A percentile compares a stretch with the other conserved stretches of the same genome.
phyloP scores from a whole-genome alignment of 64 coral and sea anemone genomes.

The Montipora sp. region DNA sequence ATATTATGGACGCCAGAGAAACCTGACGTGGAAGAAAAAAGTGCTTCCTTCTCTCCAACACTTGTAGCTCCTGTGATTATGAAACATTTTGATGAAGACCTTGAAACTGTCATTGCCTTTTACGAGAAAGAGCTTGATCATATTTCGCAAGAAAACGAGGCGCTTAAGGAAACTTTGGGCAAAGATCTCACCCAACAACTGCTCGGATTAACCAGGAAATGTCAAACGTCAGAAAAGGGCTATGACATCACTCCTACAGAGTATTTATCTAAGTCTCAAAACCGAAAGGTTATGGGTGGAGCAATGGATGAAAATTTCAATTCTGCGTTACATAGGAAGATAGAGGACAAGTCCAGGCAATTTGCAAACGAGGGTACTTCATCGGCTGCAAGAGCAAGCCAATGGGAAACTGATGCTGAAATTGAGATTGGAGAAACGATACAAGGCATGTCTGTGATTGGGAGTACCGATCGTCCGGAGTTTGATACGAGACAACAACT shows the following conservation, averaged over 20 bases:
- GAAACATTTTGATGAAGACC: constrained; percentile 52
- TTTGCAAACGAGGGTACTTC: not conserved
- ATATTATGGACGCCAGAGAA: not conserved
- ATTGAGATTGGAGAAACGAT: too few species aligned
- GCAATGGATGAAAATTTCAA: not conserved
- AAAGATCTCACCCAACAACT: constrained; percentile 29
- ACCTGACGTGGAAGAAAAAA: not conserved
- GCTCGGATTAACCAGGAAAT: not conserved
- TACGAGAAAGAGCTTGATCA: constrained; percentile 67
- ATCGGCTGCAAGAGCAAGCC: not conserved
- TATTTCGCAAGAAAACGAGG: constrained; percentile 42
- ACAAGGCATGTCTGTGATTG: not conserved
- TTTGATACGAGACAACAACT: not conserved
- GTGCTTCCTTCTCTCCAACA: not conserved
- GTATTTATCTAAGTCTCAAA: too few species aligned
- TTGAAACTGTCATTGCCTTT: constrained; percentile 61
- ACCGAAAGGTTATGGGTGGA: too few species aligned
- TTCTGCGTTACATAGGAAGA: not conserved
- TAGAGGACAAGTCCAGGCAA: not conserved
- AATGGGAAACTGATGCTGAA: not conserved
- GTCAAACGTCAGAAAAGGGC: not conserved
- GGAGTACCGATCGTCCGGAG: not conserved
- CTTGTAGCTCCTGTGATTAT: constrained; percentile 32
- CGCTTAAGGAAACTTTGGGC: constrained; percentile 48
- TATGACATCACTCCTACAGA: not conserved